phyloP scores from a whole-genome alignment of 2,888 invertebrate species.

The Labia minor region DNA sequence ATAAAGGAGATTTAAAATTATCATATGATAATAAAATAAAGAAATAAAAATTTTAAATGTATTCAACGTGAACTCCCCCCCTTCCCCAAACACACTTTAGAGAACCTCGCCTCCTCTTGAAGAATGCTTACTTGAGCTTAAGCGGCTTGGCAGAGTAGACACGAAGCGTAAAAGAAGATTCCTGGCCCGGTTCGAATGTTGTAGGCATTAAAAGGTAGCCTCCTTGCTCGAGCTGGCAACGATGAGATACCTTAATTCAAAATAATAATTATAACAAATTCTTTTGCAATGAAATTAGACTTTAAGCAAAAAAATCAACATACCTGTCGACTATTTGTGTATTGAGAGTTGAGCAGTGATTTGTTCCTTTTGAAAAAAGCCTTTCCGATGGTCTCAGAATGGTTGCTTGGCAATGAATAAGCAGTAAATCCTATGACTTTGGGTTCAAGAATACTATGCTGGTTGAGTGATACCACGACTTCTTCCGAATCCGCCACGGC shows the following conservation, averaged over 20 bases:
- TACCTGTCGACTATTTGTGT: conserved; percentile 84
- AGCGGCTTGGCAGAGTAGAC: conserved; percentile 67
- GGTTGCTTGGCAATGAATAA: conserved; percentile 59
- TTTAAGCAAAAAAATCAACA: conserved; percentile 27
- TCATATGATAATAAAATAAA: too few species aligned
- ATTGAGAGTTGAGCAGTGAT: conserved; percentile 77
- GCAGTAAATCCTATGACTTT: conserved; percentile 85
- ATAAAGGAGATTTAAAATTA: too few species aligned
- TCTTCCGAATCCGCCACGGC: conserved; percentile 68
- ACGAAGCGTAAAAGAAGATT: conserved; percentile 76
- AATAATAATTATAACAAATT: background rate
- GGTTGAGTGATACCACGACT: conserved; percentile 74
- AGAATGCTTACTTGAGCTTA: conserved; percentile 55
- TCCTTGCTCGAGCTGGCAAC: conserved; percentile 68
- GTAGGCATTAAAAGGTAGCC: conserved; percentile 79
- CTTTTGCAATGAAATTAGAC: background rate
- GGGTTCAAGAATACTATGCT: conserved; percentile 84
- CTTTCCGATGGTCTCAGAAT: conserved; percentile 64
- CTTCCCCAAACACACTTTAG: too few species aligned
- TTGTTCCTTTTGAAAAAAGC: conserved; percentile 76
- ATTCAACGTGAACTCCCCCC: too few species aligned
- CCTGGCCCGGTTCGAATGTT: conserved; percentile 82
- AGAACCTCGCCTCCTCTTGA: too few species aligned
- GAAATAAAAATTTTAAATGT: too few species aligned
- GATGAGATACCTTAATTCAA: conserved; percentile 44